Conservation (phyloP, 2,113 vertebrate genomes). For the Hippolais icterina region DNA sequence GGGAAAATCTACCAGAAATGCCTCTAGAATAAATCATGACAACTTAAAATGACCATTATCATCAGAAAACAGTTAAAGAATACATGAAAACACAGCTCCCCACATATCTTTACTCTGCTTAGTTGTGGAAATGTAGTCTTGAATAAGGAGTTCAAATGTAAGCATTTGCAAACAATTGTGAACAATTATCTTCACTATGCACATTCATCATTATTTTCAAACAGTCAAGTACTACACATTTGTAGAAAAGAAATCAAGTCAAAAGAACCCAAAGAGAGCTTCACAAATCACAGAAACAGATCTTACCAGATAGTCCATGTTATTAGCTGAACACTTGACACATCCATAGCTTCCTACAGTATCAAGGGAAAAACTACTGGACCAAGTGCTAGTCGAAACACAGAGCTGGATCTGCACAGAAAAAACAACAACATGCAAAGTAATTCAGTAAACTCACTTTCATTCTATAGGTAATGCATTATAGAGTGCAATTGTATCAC, state of each 20-base stretch:
- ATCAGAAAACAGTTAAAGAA: background rate
- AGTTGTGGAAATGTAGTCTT: background rate
- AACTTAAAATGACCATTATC: background rate
- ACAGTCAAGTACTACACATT: rapidly evolving
- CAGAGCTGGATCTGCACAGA: constrained; percentile 86
- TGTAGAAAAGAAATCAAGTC: background rate
- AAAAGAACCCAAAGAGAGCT: background rate
- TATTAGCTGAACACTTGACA: constrained; percentile 86
- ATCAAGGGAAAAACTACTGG: constrained; percentile 90
- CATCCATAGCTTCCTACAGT: constrained; percentile 96
- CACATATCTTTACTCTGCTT: background rate
- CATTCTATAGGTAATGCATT: background rate
- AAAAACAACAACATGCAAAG: background rate
- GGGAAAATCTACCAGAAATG: background rate
- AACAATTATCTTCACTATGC: background rate
- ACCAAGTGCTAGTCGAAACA: constrained; percentile 92
- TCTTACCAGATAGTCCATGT: constrained; percentile 90
- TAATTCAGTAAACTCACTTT: background rate
- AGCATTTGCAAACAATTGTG: background rate
- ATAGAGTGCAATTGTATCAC: background rate
- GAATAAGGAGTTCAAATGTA: background rate
- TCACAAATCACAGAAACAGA: background rate
- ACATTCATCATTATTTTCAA: rapidly evolving
- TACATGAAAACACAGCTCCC: background rate
- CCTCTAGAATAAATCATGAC: background rate